Evolutionary conservation across 2,888 invertebrate species (phyloP).

Genomic region (Alsophila aescularia): DNA sequence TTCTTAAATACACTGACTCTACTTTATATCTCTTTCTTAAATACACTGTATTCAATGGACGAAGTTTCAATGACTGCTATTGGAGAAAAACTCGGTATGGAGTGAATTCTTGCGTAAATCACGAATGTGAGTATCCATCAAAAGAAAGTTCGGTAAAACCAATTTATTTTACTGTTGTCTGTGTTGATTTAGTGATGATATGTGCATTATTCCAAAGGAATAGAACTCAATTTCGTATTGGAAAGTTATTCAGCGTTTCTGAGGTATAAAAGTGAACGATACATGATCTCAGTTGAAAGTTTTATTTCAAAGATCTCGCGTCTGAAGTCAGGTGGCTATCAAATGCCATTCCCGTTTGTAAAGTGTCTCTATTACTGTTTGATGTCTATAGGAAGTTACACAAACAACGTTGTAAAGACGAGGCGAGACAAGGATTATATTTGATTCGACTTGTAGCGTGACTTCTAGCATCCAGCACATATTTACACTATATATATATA

Average conservation of each 20-base stretch:
- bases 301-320: conserved; percentile 59
- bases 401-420: neutral
- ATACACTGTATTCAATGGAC: conserved; percentile 46
- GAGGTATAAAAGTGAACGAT: conserved; percentile 44
- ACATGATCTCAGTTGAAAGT: conserved; percentile 62
- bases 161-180: conserved; percentile 38
- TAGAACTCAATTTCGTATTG: conserved; percentile 45
- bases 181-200: conserved; percentile 20
- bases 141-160: conserved; percentile 52
- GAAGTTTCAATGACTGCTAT: conserved; percentile 65
- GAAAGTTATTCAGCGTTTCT: conserved; percentile 26
- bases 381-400: conserved; percentile 1
- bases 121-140: conserved; percentile 59
- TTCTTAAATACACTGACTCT: neutral
- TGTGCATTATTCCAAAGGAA: conserved; percentile 41
- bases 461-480: too few relatives aligned
- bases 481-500: too few relatives aligned
- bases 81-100: conserved; percentile 57
- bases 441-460: neutral
- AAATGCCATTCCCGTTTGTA: conserved; percentile 40
- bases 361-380: conserved; percentile 48
- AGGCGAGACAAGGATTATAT: neutral
- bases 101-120: conserved; percentile 65
- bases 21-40: conserved; percentile 12
- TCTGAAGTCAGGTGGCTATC: conserved; percentile 46